Evolutionary conservation across 2,888 invertebrate genomes (phyloP).

Genomic region (Adineta ricciae): DNA sequence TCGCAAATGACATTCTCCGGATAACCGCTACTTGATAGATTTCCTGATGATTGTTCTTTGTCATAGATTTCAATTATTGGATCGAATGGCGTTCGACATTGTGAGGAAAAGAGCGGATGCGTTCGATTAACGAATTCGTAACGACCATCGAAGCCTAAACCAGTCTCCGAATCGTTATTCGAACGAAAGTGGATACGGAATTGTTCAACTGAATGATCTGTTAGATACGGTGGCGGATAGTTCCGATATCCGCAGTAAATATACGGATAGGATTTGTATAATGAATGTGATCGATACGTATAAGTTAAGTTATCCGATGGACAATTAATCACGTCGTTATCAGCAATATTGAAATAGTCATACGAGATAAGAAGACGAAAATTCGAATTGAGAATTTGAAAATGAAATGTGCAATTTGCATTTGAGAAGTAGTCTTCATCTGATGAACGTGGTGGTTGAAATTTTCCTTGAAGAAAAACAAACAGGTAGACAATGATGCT

Average conservation of each 20-base stretch:
- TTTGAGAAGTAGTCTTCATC: background rate
- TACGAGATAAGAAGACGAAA: background rate
- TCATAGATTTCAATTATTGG: background rate
- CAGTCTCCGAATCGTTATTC: background rate
- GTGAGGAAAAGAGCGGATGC: background rate
- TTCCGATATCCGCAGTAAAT: constrained; percentile 8
- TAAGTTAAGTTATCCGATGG: background rate
- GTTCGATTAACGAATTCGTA: background rate
- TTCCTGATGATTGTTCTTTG: background rate
- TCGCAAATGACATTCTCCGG: background rate
- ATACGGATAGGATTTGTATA: background rate
- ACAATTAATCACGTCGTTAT: background rate
- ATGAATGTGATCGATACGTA: background rate
- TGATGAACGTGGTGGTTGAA: constrained; percentile 2
- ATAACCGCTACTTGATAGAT: background rate
- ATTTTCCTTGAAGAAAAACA: background rate
- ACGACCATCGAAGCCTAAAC: constrained; percentile 6
- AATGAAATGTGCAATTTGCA: constrained; percentile 14
- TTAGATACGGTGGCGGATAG: background rate
- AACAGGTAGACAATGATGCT: too few relatives aligned
- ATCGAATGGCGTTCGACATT: background rate
- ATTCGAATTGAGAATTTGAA: background rate
- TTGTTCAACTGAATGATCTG: background rate
- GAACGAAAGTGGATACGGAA: constrained; percentile 11
- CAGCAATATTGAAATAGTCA: constrained; percentile 5